A percentile compares a stretch with the other conserved stretches of the same genome.
Conservation (phyloP, 2,113 vertebrate species). For the Uropsilus gracilis region DNA sequence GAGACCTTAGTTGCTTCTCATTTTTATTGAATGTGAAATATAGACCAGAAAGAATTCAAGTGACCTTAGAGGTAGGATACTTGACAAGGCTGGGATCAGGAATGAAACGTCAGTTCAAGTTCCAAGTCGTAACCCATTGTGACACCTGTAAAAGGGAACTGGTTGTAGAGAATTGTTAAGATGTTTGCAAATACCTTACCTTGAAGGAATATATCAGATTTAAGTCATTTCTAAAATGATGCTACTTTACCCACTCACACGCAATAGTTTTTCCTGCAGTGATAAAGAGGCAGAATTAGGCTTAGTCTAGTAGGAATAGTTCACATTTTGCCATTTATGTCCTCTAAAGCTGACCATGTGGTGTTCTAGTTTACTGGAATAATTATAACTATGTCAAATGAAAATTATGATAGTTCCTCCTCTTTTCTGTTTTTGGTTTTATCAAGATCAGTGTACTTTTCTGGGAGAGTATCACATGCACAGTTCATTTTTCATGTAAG, state of each 20-base stretch:
- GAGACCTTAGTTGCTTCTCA: not conserved
- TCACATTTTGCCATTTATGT: not conserved
- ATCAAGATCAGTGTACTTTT: conserved; percentile 3
- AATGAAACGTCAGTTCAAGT: not conserved
- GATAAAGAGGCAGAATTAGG: not conserved
- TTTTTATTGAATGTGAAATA: not conserved
- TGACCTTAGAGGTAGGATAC: not conserved
- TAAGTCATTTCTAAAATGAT: not conserved
- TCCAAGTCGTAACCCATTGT: not conserved
- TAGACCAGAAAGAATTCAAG: not conserved
- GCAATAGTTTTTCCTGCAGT: not conserved
- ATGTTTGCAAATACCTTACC: not conserved
- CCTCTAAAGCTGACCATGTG: not conserved
- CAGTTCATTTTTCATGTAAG: not conserved
- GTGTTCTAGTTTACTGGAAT: not conserved
- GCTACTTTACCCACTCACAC: not conserved
- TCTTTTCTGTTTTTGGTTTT: conserved; percentile 4
- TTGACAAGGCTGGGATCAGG: not conserved
- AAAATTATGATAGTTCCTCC: not conserved
- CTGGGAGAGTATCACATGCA: not conserved
- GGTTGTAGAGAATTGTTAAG: not conserved
- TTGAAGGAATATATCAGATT: not conserved
- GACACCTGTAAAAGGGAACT: not conserved
- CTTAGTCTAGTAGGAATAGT: not conserved
- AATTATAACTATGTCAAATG: not conserved